A percentile compares a stretch with the other conserved stretches of the same genome.
phyloP scores from a whole-genome alignment of 37 sponge, comb jelly and placozoan genomes.

The Geodia barretti region DNA sequence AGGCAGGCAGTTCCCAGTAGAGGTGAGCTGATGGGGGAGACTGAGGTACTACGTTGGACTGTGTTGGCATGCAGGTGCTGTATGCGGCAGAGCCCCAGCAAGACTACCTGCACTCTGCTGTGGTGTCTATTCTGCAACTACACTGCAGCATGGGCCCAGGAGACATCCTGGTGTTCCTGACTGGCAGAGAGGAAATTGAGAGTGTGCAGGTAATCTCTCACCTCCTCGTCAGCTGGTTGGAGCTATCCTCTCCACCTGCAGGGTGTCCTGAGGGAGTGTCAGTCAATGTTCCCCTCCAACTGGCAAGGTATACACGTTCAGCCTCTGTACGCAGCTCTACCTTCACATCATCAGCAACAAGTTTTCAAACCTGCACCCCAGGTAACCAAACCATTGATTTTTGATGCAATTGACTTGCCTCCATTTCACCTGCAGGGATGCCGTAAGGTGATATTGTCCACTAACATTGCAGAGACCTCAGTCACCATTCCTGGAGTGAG shows the following conservation, averaged over 20 bases:
- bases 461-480: slow-evolving; percentile 96
- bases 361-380: slow-evolving; percentile 49
- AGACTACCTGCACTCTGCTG: slow-evolving; percentile 83
- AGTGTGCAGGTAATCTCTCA: slow-evolving; percentile 2
- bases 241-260: not conserved
- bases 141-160: slow-evolving; percentile 59
- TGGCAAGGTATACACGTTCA: slow-evolving; percentile 71
- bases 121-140: slow-evolving; percentile 85
- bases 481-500: slow-evolving; percentile 88
- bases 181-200: slow-evolving; percentile 96
- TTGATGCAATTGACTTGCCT: not conserved
- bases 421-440: slow-evolving; percentile 16
- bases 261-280: slow-evolving; percentile 46
- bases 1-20: slow-evolving; percentile 89
- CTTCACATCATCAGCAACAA: slow-evolving; percentile 70
- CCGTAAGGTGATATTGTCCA: slow-evolving; percentile 92
- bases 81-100: slow-evolving; percentile 70
- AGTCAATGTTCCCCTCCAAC: slow-evolving; percentile 31
- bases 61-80: not conserved
- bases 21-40: slow-evolving; percentile 9
- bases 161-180: slow-evolving; percentile 91
- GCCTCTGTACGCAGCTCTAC: slow-evolving; percentile 89
- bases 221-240: not conserved
- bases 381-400: not conserved
- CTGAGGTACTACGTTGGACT: not conserved